Base-by-base conservation (phyloP, 2,113 vertebrate species). In the Charina bottae region DNA sequence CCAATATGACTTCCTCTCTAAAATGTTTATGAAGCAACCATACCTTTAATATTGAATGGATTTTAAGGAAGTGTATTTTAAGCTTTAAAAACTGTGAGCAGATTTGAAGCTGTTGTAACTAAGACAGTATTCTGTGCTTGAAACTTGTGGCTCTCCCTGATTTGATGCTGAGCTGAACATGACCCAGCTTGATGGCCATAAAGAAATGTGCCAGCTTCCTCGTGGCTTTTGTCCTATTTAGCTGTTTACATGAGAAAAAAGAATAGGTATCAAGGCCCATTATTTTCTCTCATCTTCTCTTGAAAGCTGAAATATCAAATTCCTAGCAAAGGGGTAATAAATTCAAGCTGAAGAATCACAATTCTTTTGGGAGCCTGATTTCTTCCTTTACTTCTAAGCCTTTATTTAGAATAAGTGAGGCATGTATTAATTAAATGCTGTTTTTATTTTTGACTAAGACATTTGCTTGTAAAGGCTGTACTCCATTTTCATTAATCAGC, bases 381-480 rank as follows among this genome's bases (percentile, higher is more conserved):
- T 94, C 85, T 94, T 94, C 92, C 37, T 94, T 92, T 96, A 10
- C 88, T 93, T 93, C 64, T 84, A 91, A 91, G 95, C 83, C 19
- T 95, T 94, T 90, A 87, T 94, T 96, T 88, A 92, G 90, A 97
- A 93, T 53, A 93, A 93, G 93, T 59, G 90, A 96, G 92, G 95
- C 95, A 95, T 94, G 92, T 89, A 53, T 96, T 97, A 96, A 96
- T 9, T 72, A 94, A 93, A 83, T 89, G 90, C 46, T 42, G 86
- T n/a, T 94, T 94, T 92, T 93, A 94, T 33, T 94, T 94, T 78
- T 94, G 42, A 2, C 4, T 13, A 56, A 93, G 83, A 87, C 55
- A 93, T 1, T 94, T 46, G 78, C 53, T 96, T 96, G 92, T 94
- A 96, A 96, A 95, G 96, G 12, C 90, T 95, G 91, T 60, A 23